Evolutionary conservation across 2,797 vertebrate genomes (phyloP), one percentile per base, ranked within the genome.

Genomic region (Fundulus diaphanus): DNA sequence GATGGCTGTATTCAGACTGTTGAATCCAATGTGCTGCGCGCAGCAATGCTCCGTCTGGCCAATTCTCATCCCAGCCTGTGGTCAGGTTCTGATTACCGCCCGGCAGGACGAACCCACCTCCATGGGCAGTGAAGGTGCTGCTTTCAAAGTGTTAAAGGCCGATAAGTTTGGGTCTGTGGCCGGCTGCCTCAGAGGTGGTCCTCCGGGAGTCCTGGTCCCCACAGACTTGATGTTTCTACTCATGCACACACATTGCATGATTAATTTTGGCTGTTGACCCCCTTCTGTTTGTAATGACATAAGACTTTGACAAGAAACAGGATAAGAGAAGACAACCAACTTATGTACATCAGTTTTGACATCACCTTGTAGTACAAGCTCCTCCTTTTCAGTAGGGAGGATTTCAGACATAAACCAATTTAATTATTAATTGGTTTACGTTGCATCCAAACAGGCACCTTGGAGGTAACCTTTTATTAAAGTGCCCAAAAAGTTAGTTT

Each of bases 71-170:
- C 22, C 48, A 57, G 82, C 77, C 82, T 68, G 81, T 85, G 89
- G 89, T 88, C 85, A 83, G 73, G 35, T 70, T 74, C 52, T 76
- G 78, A 83, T 76, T 16, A 3, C 68, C 0, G 37, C 68, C 61
- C 77, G 61, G 61, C 37, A 65, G 61, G 73, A 76, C n/a, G 18
- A 24, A 40, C 71, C 54, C 77, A 82, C 76, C 89, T 81, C 85
- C 56, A 71, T n/a, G 77, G 76, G 87, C 82, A 70, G 68, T 27
- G 33, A 51, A 73, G 79, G 68, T 49, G 51, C 70, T 68, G 87
- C 85, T 88, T 90, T 92, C 89, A 85, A 44, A 82, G 78, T 72
- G 12, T 15, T 40, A 66, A 88, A 89, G 61, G 76, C 78, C 29
- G 70, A 73, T 73, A 88, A 56, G 77, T 77, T 89, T 83, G 80